Conservation (phyloP, 1,140 invertebrate genomes). For the Bombus waltoni region DNA sequence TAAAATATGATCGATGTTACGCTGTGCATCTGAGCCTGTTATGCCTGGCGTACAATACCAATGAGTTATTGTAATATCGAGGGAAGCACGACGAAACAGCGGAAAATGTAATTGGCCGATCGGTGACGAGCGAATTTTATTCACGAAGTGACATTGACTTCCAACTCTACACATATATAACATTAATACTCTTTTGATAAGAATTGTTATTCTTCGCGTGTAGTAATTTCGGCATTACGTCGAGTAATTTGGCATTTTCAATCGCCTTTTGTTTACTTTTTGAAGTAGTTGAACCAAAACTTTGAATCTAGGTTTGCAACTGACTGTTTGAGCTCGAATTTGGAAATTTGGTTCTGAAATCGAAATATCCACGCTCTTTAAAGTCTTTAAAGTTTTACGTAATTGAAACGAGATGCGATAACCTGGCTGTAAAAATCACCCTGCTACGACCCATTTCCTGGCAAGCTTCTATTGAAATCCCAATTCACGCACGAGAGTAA, state of each 20-base stretch:
- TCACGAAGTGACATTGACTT: neutral
- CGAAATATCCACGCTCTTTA: too few relatives aligned
- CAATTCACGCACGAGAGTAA: neutral
- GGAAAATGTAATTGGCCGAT: constrained; percentile 21
- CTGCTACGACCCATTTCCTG: neutral
- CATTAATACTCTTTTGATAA: neutral
- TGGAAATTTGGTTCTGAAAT: neutral
- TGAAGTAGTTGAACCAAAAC: neutral
- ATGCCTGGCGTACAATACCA: neutral
- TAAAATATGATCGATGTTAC: constrained; percentile 47
- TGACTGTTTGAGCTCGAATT: neutral
- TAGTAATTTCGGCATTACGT: too few relatives aligned
- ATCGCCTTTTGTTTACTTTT: neutral
- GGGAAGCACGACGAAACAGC: neutral
- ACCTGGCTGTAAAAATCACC: too few relatives aligned
- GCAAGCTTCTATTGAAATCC: neutral
- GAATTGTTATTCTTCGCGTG: neutral
- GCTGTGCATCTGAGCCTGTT: constrained; percentile 11
- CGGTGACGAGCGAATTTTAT: neutral
- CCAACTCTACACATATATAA: too few relatives aligned
- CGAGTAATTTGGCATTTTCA: too few relatives aligned
- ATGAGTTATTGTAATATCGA: constrained; percentile 33
- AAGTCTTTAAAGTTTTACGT: neutral
- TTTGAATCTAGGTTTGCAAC: neutral
- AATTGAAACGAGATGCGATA: neutral